Evolutionary conservation across 2,888 invertebrate genomes (phyloP).

Genomic region (Kryphioiulus occultus): DNA sequence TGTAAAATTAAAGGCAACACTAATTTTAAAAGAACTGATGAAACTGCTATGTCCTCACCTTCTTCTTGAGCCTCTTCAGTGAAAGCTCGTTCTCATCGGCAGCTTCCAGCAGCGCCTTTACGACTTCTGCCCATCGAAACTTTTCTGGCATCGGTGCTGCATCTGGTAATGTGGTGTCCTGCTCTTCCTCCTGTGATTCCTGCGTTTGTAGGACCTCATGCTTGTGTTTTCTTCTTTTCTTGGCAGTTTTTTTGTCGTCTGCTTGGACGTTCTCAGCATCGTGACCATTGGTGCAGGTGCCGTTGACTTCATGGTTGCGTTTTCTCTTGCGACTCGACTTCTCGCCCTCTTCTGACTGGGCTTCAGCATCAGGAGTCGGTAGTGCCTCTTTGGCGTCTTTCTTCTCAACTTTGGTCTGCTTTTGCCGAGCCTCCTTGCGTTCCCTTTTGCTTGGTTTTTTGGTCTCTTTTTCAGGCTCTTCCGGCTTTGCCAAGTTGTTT

Average conservation of each 20-base stretch:
- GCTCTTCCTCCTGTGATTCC: not conserved
- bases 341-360: conserved; percentile 60
- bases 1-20: no score
- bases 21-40: not conserved
- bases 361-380: conserved; percentile 52
- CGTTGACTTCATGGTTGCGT: conserved; percentile 57
- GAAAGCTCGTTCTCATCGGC: conserved; percentile 71
- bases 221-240: conserved; percentile 33
- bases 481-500: conserved; percentile 66
- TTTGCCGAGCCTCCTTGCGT: conserved; percentile 12
- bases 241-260: not conserved
- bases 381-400: conserved; percentile 57
- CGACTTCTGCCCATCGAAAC: conserved; percentile 59
- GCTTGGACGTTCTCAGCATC: not conserved
- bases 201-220: conserved; percentile 58
- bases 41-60: conserved; percentile 64
- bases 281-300: conserved; percentile 55
- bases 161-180: no score
- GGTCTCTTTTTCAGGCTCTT: conserved; percentile 64
- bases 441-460: conserved; percentile 60
- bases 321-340: conserved; percentile 59
- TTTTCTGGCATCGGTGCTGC: conserved; percentile 53
- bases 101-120: conserved; percentile 63
- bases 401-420: conserved; percentile 45
- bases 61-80: conserved; percentile 77